Evolutionary conservation across 2,797 vertebrate species (phyloP).

Genomic region (Galaxias olidus): DNA sequence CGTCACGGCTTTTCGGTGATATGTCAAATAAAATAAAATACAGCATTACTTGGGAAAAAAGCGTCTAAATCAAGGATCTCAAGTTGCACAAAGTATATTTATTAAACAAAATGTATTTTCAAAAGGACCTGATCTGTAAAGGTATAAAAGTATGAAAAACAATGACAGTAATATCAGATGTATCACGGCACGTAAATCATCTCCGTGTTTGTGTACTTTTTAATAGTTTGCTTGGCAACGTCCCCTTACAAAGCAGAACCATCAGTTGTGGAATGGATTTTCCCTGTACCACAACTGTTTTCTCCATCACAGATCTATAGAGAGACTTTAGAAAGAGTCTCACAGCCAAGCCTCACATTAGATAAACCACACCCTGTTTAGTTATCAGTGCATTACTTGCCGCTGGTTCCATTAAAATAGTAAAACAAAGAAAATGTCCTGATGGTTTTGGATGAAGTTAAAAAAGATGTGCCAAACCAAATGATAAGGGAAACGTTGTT

Average conservation of each 20-base stretch:
- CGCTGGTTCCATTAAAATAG: conserved; percentile 33
- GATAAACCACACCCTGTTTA: conserved; percentile 16
- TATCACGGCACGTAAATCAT: too few relatives aligned
- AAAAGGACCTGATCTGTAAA: too few relatives aligned
- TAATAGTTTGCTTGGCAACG: conserved; percentile 19
- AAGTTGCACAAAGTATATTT: too few relatives aligned
- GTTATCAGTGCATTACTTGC: too few relatives aligned
- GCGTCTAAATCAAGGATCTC: too few relatives aligned
- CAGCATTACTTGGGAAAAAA: too few relatives aligned
- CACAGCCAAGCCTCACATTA: conserved; percentile 29
- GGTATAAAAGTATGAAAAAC: too few relatives aligned
- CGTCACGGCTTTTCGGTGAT: too few relatives aligned
- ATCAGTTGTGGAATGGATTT: conserved; percentile 16
- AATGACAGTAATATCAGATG: too few relatives aligned
- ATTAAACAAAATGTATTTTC: too few relatives aligned
- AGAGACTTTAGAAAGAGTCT: conserved; percentile 15
- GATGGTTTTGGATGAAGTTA: conserved; percentile 24
- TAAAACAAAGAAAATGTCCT: conserved; percentile 24
- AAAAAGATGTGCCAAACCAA: conserved; percentile 13
- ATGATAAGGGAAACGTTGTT: conserved; percentile 34
- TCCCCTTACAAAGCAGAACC: conserved; percentile 18
- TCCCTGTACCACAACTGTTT: conserved; percentile 10
- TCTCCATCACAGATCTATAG: conserved; percentile 21
- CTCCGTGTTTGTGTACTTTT: conserved; percentile 12
- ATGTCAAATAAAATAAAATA: too few relatives aligned